phyloP scores from a whole-genome alignment of 2,888 invertebrate genomes.

The Volucella zonaria region DNA sequence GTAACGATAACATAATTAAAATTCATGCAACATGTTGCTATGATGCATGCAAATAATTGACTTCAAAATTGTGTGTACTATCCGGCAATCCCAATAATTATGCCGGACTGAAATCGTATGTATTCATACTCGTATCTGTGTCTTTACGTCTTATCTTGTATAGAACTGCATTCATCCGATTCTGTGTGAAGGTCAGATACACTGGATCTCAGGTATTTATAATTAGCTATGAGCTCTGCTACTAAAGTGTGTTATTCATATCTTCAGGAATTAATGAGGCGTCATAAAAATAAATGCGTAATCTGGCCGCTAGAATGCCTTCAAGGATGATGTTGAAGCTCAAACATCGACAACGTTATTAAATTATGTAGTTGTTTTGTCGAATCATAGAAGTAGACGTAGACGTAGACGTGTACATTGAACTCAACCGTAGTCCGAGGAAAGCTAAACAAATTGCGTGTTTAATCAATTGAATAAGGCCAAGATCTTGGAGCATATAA shows the following conservation, averaged over 20 bases:
- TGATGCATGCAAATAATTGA: conserved; percentile 25
- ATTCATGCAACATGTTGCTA: conserved; percentile 52
- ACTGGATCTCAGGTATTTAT: conserved; percentile 11
- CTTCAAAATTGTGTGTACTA: neutral
- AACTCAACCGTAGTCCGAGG: conserved; percentile 36
- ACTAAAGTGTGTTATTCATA: conserved; percentile 2
- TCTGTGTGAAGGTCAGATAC: conserved; percentile 43
- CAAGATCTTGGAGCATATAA: conserved; percentile 5
- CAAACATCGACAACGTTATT: conserved; percentile 34
- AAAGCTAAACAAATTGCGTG: neutral
- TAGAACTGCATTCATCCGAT: conserved; percentile 21
- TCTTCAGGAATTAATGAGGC: conserved; percentile 36
- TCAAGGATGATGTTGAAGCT: conserved; percentile 48
- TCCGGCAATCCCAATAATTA: conserved; percentile 28
- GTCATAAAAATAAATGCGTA: conserved; percentile 28
- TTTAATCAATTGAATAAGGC: conserved; percentile 7
- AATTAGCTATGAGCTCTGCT: neutral
- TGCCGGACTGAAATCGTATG: neutral
- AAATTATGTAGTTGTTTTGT: neutral
- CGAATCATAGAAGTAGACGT: neutral
- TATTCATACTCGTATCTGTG: neutral
- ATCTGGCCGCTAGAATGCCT: conserved; percentile 18
- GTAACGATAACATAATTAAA: conserved; percentile 30
- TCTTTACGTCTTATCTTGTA: conserved; percentile 21
- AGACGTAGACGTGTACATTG: conserved; percentile 11